A percentile compares a stretch with the other conserved stretches of the same genome.
phyloP scores from a whole-genome alignment of 2,113 vertebrate genomes.

The Microcebus jonahi region DNA sequence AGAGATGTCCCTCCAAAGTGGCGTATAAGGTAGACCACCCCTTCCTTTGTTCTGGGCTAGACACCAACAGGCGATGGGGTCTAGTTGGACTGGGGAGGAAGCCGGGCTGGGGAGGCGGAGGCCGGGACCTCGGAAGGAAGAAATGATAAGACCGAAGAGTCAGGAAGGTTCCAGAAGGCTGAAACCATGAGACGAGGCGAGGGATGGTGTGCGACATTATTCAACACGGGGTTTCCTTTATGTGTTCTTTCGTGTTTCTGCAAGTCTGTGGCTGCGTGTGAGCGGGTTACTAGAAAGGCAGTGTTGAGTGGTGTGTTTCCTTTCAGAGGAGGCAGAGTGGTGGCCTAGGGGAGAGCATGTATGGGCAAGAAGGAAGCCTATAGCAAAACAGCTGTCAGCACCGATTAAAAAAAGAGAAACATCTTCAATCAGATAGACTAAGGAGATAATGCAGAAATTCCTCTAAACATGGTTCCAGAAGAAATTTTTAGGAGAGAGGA shows the following conservation, averaged over 20 bases:
- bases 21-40: slow-evolving; percentile 98
- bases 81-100: slow-evolving; percentile 52
- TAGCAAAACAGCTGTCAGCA: background rate
- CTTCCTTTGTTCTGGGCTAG: slow-evolving; percentile 85
- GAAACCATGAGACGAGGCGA: background rate
- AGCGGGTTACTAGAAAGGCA: slow-evolving; percentile 23
- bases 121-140: background rate
- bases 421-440: background rate
- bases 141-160: background rate
- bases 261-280: slow-evolving; percentile 48
- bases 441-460: background rate
- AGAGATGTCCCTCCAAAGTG: slow-evolving; percentile 99
- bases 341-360: background rate
- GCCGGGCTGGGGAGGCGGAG: slow-evolving; percentile 24
- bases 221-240: background rate
- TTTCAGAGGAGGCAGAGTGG: slow-evolving; percentile 47
- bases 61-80: slow-evolving; percentile 75
- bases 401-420: background rate
- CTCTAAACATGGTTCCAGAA: background rate
- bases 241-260: slow-evolving; percentile 23
- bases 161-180: background rate
- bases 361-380: background rate
- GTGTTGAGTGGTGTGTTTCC: background rate
- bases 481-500: background rate
- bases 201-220: background rate